Conservation (phyloP, 2,888 invertebrate species). For the Thymelicus lineola region DNA sequence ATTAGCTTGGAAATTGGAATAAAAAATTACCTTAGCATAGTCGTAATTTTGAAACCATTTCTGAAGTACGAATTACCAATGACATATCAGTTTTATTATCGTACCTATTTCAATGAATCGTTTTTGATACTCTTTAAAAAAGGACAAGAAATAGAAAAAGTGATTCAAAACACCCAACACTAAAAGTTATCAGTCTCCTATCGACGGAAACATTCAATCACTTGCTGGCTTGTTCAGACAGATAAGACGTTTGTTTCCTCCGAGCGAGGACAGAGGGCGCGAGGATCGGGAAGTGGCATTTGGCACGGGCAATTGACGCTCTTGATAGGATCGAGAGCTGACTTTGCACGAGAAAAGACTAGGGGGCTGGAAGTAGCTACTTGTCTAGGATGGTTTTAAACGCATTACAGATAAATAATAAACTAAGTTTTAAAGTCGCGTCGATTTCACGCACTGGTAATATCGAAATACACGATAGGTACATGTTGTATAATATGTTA, state of each 20-base stretch:
- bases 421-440: too few species aligned
- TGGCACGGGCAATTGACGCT: constrained; percentile 86
- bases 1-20: too few species aligned
- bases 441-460: too few species aligned
- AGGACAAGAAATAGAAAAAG: not conserved
- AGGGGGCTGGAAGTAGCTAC: constrained; percentile 48
- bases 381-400: not conserved
- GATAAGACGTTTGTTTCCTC: constrained; percentile 66
- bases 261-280: constrained; percentile 49
- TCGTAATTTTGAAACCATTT: too few species aligned
- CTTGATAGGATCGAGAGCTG: constrained; percentile 84
- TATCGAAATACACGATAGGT: too few species aligned
- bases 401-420: not conserved
- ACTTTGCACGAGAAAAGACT: constrained; percentile 71
- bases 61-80: too few species aligned
- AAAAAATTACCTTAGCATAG: too few species aligned
- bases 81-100: too few species aligned
- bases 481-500: too few species aligned
- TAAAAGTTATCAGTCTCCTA: constrained; percentile 53
- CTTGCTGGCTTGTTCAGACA: constrained; percentile 64
- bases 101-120: too few species aligned
- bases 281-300: constrained; percentile 75
- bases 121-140: not conserved
- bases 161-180: not conserved
- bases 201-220: constrained; percentile 82